Evolutionary conservation across 2,113 vertebrate species (phyloP).

Genomic region (Anas platyrhynchos): DNA sequence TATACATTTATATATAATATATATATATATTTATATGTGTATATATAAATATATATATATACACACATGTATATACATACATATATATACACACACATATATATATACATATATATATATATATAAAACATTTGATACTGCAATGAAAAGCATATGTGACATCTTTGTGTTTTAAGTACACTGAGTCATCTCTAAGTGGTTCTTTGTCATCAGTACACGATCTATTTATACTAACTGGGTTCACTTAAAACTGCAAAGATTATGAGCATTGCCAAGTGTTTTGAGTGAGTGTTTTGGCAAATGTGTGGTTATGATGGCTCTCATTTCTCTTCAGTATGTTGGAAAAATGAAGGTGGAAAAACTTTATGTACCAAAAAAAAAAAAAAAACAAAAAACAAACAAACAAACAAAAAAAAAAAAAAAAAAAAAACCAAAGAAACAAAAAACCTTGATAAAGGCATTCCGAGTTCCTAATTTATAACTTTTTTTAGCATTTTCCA

Average conservation of each 20-base stretch:
- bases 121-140: not conserved
- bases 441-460: too few relatives aligned
- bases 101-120: too few relatives aligned
- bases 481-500: not conserved
- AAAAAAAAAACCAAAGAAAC: too few relatives aligned
- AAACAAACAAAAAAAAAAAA: too few relatives aligned
- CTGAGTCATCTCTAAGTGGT: not conserved
- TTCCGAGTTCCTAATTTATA: not conserved
- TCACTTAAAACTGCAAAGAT: not conserved
- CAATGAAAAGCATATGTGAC: not conserved
- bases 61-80: too few relatives aligned
- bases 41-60: too few relatives aligned
- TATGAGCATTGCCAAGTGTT: not conserved
- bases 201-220: not conserved
- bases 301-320: not conserved
- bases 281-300: not conserved
- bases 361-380: not conserved
- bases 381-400: not conserved
- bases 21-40: too few relatives aligned
- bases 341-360: not conserved
- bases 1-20: too few relatives aligned
- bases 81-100: too few relatives aligned
- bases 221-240: not conserved
- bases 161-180: not conserved
- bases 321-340: not conserved